Conservation (phyloP, 2,888 invertebrate genomes). For the Caenorhabditis zanzibari region DNA sequence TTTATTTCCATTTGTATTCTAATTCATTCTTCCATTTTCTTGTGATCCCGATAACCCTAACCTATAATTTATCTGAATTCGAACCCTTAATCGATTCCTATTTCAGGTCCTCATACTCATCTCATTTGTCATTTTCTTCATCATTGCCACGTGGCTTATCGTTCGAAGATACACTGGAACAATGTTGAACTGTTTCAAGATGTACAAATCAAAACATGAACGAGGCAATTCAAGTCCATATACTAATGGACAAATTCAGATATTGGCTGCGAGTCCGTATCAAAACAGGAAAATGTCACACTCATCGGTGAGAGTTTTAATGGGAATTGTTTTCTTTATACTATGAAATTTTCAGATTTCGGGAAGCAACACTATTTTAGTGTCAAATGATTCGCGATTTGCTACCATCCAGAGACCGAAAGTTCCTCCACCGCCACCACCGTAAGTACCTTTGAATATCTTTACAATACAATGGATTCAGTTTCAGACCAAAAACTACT, state of each 20-base stretch:
- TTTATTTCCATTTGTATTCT: conserved; percentile 27
- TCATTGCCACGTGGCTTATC: conserved; percentile 41
- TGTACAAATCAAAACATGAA: conserved; percentile 57
- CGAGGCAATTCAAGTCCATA: conserved; percentile 56
- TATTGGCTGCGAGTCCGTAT: conserved; percentile 64
- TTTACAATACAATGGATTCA: background rate
- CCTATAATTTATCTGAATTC: conserved; percentile 26
- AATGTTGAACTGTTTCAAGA: conserved; percentile 69
- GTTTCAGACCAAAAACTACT: conserved; percentile 69
- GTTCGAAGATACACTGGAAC: conserved; percentile 38
- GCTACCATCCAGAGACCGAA: conserved; percentile 72
- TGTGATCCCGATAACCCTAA: conserved; percentile 4
- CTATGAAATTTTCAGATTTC: conserved; percentile 30
- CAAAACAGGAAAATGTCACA: conserved; percentile 61
- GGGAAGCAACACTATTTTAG: conserved; percentile 59
- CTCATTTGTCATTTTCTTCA: conserved; percentile 37
- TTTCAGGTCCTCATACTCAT: conserved; percentile 58
- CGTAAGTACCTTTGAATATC: conserved; percentile 53
- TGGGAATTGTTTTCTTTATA: background rate
- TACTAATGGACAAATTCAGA: conserved; percentile 63
- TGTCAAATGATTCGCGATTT: conserved; percentile 68
- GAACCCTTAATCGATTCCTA: background rate
- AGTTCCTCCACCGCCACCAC: conserved; percentile 74
- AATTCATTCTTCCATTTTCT: background rate
- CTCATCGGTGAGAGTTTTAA: conserved; percentile 37